Conservation (phyloP, 2,113 vertebrate genomes). For the Fukomys damarensis region DNA sequence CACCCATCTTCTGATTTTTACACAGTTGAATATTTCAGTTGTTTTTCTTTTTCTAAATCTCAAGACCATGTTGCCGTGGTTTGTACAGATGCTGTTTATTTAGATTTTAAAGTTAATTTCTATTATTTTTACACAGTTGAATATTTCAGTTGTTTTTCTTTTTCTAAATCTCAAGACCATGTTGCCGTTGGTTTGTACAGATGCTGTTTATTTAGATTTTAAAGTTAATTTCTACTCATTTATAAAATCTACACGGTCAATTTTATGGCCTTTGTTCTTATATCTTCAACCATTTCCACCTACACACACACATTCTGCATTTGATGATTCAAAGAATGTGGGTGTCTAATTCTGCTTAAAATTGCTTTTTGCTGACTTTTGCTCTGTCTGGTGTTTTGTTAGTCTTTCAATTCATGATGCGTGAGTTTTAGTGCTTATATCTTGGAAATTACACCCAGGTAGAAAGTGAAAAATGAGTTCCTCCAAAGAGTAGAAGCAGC, state of each 20-base stretch:
- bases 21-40: neutral
- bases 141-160: neutral
- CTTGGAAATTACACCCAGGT: neutral
- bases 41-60: neutral
- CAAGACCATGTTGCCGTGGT: neutral
- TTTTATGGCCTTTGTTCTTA: neutral
- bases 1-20: neutral
- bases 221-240: neutral
- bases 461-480: neutral
- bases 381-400: slow-evolving; percentile 9
- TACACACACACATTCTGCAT: neutral
- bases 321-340: neutral
- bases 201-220: slow-evolving; percentile 7
- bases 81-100: neutral
- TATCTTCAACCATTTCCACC: neutral
- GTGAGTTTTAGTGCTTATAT: neutral
- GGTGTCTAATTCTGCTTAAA: neutral
- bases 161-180: neutral
- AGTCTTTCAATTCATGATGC: neutral
- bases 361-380: neutral
- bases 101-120: neutral
- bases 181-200: neutral
- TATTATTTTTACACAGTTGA: neutral
- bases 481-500: neutral
- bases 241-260: neutral